Evolutionary conservation across 2,113 vertebrate species (phyloP).

Genomic region (Tiliqua scincoides): DNA sequence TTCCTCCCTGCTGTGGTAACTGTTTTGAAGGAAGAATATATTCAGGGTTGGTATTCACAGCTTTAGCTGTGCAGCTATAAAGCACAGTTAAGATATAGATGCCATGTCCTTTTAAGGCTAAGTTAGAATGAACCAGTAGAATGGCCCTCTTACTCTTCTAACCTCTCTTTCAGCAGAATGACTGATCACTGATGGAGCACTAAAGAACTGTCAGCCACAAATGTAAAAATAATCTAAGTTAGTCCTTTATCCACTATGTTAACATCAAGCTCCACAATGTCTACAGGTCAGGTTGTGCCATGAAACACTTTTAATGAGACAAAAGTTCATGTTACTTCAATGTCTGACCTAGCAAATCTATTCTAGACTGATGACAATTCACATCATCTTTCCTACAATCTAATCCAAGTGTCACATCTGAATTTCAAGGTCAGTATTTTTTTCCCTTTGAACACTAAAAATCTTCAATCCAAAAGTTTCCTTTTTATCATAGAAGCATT

Average conservation of each 20-base stretch:
- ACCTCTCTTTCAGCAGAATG: too few species aligned
- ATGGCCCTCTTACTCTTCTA: too few species aligned
- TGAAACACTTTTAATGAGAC: too few species aligned
- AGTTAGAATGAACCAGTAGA: too few species aligned
- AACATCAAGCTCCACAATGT: too few species aligned
- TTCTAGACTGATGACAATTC: background rate
- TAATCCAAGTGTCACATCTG: background rate
- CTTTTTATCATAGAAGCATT: background rate
- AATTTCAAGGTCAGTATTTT: background rate
- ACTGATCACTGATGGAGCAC: too few species aligned
- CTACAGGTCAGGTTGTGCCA: too few species aligned
- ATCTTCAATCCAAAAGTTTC: background rate
- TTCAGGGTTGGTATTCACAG: background rate
- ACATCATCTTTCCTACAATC: background rate
- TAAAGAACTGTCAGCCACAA: too few species aligned
- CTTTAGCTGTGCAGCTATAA: background rate
- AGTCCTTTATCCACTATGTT: too few species aligned
- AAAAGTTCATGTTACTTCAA: too few species aligned
- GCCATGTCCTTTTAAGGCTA: background rate
- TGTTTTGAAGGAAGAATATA: background rate
- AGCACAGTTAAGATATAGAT: background rate
- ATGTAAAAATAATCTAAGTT: too few species aligned
- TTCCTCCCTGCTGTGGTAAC: background rate
- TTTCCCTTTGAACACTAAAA: background rate
- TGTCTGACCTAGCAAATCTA: too few species aligned